Percentiles rank a stretch among this genome's conserved stretches.
phyloP scores from a whole-genome alignment of 2,113 vertebrate species.

The Acanthisitta chloris region DNA sequence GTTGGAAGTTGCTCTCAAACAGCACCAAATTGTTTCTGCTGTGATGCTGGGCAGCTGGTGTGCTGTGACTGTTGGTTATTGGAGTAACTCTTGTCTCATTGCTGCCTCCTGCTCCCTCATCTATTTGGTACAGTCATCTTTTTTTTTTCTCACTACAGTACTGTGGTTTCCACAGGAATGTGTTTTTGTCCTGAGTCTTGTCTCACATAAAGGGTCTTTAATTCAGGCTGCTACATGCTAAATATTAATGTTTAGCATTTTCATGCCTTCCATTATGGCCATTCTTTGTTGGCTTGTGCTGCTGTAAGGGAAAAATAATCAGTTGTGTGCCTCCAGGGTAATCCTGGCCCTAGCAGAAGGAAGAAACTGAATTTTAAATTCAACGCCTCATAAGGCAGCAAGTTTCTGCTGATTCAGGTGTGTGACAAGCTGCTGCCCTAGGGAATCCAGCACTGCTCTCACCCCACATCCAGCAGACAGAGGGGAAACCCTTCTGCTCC shows the following conservation, averaged over 20 bases:
- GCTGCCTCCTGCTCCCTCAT: background rate
- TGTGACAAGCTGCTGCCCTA: background rate
- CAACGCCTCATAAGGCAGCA: background rate
- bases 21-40: background rate
- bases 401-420: conserved; percentile 12
- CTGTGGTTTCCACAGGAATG: background rate
- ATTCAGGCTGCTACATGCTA: background rate
- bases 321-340: background rate
- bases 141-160: background rate
- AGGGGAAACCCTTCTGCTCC: background rate
- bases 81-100: background rate
- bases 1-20: background rate
- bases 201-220: background rate
- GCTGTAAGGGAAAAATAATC: background rate
- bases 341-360: background rate
- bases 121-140: background rate
- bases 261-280: background rate
- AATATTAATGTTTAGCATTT: background rate
- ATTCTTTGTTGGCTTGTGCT: background rate
- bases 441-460: background rate
- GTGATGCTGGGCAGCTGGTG: background rate
- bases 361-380: background rate
- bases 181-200: background rate
- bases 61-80: background rate
- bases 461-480: background rate